Evolutionary conservation across 2,113 vertebrate species (phyloP), one percentile per base, ranked within the genome.

Genomic region (Siniperca chuatsi): DNA sequence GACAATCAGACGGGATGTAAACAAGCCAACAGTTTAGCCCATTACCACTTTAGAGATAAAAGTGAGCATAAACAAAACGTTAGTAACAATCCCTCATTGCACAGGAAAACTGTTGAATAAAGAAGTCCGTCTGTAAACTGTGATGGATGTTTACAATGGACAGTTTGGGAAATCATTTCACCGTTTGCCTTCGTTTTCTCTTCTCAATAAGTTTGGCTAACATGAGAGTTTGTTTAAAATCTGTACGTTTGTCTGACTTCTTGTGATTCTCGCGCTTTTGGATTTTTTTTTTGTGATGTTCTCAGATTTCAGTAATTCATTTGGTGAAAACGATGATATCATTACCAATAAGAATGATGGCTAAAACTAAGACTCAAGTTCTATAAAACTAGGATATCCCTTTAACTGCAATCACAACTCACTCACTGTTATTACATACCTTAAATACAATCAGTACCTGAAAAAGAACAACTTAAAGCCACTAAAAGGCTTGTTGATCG

Each of bases 1-100:
- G 62, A 70, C 18, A 66, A 60, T 55, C 73, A 61, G 29, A 64
- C n/a, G 18, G 52, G 79, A 79, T 55, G 46, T 69, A 57, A 69
- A 86, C 46, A 73, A 10, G 37, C 13, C 37, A 54, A 61, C 33
- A 25, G 57, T 8, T 66, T 8, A 42, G 16, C 8, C 55, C 58
- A 80, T 72, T 37, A 55, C 11, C 37, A 64, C 13, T 64, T 70
- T 8, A 12, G 18, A 72, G 37, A 60, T 20, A 21, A 66, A 70
- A 50, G 44, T 62, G 23, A 81, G 61, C 8, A 0, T 37, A 42
- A 52, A n/a, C 29, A 18, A 16, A 57, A 55, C 1, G 6, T 20
- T 55, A 2, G 2, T 8, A 44, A 58, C 20, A 78, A 35, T 44
- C 4, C 57, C 7, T 52, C 54, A 54, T 1, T 57, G 58, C 5